Conservation (phyloP, 2,113 vertebrate genomes). For the Tichodroma muraria region DNA sequence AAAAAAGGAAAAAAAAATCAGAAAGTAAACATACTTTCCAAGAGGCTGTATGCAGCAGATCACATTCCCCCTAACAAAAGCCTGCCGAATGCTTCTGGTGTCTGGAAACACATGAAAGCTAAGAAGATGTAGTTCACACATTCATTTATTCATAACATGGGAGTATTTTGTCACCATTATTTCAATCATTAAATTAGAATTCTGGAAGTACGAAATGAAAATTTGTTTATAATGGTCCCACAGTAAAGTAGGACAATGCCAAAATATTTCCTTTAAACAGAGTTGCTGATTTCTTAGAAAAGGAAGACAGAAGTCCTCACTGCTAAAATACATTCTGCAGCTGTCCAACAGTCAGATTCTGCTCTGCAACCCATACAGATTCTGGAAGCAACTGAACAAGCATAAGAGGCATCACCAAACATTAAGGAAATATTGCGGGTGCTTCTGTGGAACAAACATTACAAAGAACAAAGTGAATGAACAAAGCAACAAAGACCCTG, state of each 20-base stretch:
- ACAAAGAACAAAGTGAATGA: neutral
- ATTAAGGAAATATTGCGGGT: neutral
- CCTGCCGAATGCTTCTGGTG: neutral
- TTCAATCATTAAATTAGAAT: conserved; percentile 16
- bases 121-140: conserved; percentile 20
- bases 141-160: conserved; percentile 30
- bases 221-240: neutral
- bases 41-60: neutral
- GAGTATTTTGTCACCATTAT: conserved; percentile 37
- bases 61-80: conserved; percentile 16
- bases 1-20: neutral
- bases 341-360: neutral
- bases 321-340: neutral
- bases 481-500: neutral
- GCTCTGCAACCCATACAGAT: neutral
- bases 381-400: neutral
- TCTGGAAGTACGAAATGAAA: conserved; percentile 8
- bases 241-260: neutral
- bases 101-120: conserved; percentile 25
- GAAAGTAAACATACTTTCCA: conserved; percentile 53
- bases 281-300: neutral
- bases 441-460: neutral
- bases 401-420: neutral
- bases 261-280: neutral
- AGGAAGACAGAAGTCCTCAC: neutral